A percentile compares a stretch with the other conserved stretches of the same genome.
These are phyloP conservation scores for Blastomussa wellsi DNA, from an alignment of 92 coral and sea anemone genomes.

Conservation along the genomic window DNA sequence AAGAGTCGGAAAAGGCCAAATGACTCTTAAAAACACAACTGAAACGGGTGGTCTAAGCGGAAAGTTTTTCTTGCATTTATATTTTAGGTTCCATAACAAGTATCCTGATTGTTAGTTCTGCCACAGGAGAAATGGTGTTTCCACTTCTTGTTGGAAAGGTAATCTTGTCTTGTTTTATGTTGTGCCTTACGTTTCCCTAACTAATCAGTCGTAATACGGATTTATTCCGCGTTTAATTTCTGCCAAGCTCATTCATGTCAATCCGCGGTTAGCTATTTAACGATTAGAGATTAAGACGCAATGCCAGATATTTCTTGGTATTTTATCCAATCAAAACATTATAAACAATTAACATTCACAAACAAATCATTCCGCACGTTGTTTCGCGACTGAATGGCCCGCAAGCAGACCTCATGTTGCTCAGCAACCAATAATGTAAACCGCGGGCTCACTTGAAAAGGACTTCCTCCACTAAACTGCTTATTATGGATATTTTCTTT, in stretches of 20 bases:
- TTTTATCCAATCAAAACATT: too few relatives aligned
- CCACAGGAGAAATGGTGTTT: constrained; percentile 95
- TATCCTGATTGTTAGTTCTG: constrained; percentile 89
- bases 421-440: not conserved
- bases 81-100: constrained; percentile 89
- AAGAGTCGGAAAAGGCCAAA: not conserved
- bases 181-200: not conserved
- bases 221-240: too few relatives aligned
- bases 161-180: not conserved
- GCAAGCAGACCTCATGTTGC: not conserved
- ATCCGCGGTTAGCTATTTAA: too few relatives aligned
- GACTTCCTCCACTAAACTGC: not conserved
- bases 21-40: not conserved
- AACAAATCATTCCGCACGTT: too few relatives aligned
- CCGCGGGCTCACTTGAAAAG: too few relatives aligned
- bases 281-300: too few relatives aligned
- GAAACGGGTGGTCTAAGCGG: not conserved
- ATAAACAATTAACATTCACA: too few relatives aligned
- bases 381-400: too few relatives aligned
- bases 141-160: constrained; percentile 98
- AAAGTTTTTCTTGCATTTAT: not conserved
- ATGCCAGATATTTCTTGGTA: too few relatives aligned
- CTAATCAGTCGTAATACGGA: too few relatives aligned
- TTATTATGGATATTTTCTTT: not conserved
- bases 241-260: too few relatives aligned